Conservation (phyloP, 1,140 invertebrate species). For the Vollenhovia emeryi region DNA sequence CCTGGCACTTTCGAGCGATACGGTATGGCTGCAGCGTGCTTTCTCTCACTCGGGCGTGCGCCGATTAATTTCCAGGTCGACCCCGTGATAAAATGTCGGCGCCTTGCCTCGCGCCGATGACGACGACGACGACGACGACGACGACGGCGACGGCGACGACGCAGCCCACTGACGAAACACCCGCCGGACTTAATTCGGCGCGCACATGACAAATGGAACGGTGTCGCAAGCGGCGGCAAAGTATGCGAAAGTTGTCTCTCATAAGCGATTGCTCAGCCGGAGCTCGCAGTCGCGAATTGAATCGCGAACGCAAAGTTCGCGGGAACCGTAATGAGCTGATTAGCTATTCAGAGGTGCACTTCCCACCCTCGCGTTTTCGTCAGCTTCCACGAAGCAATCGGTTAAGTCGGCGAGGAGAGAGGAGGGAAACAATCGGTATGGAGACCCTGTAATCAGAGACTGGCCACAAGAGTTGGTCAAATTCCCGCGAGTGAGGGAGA, state of each 20-base stretch:
- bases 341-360: neutral
- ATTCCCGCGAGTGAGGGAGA: too few species aligned
- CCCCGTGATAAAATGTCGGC: constrained; percentile 62
- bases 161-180: constrained; percentile 54
- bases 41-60: constrained; percentile 62
- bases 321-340: constrained; percentile 7
- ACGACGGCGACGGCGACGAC: neutral
- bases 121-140: neutral
- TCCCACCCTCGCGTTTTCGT: neutral
- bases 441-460: too few species aligned
- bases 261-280: constrained; percentile 18
- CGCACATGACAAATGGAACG: constrained; percentile 33
- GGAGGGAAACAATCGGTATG: neutral
- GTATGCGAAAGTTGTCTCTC: constrained; percentile 50
- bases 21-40: constrained; percentile 65
- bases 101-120: constrained; percentile 22
- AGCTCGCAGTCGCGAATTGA: constrained; percentile 18
- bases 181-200: constrained; percentile 4
- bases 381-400: constrained; percentile 3
- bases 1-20: constrained; percentile 69
- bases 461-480: too few species aligned
- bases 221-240: constrained; percentile 38
- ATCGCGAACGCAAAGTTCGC: constrained; percentile 3
- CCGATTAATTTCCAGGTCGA: constrained; percentile 65
- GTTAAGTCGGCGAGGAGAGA: neutral